Conservation (phyloP, 2,797 vertebrate species). For the Margarornis squamiger region DNA sequence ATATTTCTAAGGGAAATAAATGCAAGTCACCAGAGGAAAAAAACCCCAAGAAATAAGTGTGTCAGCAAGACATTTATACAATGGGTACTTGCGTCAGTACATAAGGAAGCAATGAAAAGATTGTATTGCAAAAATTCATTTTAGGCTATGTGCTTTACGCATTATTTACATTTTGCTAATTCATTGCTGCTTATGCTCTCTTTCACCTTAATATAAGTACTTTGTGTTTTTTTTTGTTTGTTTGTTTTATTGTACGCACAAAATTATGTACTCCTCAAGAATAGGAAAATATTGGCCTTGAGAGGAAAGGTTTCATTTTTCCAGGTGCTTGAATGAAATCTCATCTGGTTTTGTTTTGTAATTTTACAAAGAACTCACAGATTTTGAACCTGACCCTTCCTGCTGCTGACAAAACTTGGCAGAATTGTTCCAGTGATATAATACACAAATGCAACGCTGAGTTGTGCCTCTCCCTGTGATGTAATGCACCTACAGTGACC, state of each 20-base stretch:
- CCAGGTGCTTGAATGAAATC: constrained; percentile 13
- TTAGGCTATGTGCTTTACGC: not conserved
- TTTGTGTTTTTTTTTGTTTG: not conserved
- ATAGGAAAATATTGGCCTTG: not conserved
- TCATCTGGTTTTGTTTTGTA: constrained; percentile 55
- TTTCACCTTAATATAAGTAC: not conserved
- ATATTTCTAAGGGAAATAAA: not conserved
- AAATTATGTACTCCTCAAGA: not conserved
- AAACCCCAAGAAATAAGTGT: not conserved
- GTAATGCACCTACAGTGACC: constrained; percentile 37
- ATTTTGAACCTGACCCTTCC: constrained; percentile 53
- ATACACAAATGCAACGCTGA: constrained; percentile 27
- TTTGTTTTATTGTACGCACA: not conserved
- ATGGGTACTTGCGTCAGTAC: not conserved
- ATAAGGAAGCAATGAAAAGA: not conserved
- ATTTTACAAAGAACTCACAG: constrained; percentile 56
- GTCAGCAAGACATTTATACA: not conserved
- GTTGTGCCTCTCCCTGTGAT: constrained; percentile 49
- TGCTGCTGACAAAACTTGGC: constrained; percentile 58
- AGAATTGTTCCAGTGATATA: constrained; percentile 25
- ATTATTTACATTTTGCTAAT: not conserved
- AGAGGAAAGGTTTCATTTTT: constrained; percentile 22
- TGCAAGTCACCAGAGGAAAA: not conserved
- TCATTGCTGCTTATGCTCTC: not conserved
- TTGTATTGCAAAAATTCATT: not conserved